Evolutionary conservation across 2,888 invertebrate species (phyloP), one percentile per base, ranked within the genome.

Genomic region (Pristionchus exspectatus): DNA sequence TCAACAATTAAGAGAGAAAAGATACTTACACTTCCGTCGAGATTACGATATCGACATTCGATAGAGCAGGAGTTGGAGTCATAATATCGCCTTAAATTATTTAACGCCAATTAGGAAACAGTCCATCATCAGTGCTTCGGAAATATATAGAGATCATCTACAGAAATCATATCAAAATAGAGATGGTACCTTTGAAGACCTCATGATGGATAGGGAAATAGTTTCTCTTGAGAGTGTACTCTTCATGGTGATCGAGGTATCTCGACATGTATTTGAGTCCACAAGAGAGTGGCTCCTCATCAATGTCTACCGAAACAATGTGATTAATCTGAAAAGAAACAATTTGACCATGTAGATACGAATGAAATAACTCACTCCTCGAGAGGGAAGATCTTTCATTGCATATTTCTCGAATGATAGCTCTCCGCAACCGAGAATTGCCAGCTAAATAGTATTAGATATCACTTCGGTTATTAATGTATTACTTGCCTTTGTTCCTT

Each of bases 371-470:
- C 63, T 72, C 2, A 87, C 87, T 30, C 54, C 63, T n/a, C n/a
- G n/a, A 59, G 77, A 77, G 2, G 77, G 10, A 44, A 88, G 44
- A n/a, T n/a, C n/a, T 16, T 56, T n/a, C n/a, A 88, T 12, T 9
- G 77, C n/a, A 38, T 81, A 88, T 27, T 88, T 88, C 63, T 88
- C 88, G 81, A 88, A 88, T 4, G 88, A 88, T 10, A 88, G 88
- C 38, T 88, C 88, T 30, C 88, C 88, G 27, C 88, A 88, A 38
- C 88, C 88, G 63, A 88, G 88, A 88, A 88, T 88, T 27, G 88
- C 81, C 24, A 88, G 10, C 88, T 88, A 56, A 9, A 88, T 50
- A 24, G 14, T 16, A 0, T 30, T n/a, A 54, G n/a, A 30, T 12
- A n/a, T n/a, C 18, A n/a, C 44, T 56, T 56, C 18, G 18, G 1